phyloP scores from a whole-genome alignment of 1,140 invertebrate genomes.

The Zaprionus ghesquierei region DNA sequence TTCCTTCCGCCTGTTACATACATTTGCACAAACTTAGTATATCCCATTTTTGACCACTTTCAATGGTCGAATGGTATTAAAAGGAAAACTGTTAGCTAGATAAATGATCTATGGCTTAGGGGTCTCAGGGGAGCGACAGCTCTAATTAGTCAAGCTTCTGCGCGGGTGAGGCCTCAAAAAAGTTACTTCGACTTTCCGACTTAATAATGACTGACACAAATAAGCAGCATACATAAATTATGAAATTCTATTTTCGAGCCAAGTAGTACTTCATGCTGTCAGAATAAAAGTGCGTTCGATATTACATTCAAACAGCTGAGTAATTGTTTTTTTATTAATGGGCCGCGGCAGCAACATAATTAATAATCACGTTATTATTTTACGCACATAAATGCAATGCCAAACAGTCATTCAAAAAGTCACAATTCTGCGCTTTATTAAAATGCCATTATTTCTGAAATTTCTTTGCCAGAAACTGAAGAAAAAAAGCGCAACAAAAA shows the following conservation, averaged over 20 bases:
- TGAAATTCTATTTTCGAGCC: background rate
- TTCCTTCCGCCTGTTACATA: too few relatives aligned
- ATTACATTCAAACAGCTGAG: background rate
- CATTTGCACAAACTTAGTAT: too few relatives aligned
- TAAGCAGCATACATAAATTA: background rate
- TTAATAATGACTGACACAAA: too few relatives aligned
- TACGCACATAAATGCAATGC: conserved; percentile 23
- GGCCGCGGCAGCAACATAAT: conserved; percentile 28
- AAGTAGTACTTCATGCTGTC: background rate
- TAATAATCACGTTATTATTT: conserved; percentile 48
- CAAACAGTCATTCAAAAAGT: conserved; percentile 17
- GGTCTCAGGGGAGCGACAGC: background rate
- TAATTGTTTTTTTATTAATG: conserved; percentile 16
- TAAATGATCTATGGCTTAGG: background rate
- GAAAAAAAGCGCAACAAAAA: conserved; percentile 8
- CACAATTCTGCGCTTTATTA: conserved; percentile 53
- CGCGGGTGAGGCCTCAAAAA: background rate
- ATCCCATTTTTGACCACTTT: too few relatives aligned
- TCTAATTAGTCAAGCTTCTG: background rate
- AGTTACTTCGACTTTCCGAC: background rate
- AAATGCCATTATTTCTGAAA: conserved; percentile 50
- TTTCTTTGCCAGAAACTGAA: conserved; percentile 16
- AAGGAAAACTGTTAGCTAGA: background rate
- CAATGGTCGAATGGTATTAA: too few relatives aligned
- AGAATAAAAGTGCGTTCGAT: background rate